Conservation (phyloP, 1,140 invertebrate species). For the Heliothis subflexa region DNA sequence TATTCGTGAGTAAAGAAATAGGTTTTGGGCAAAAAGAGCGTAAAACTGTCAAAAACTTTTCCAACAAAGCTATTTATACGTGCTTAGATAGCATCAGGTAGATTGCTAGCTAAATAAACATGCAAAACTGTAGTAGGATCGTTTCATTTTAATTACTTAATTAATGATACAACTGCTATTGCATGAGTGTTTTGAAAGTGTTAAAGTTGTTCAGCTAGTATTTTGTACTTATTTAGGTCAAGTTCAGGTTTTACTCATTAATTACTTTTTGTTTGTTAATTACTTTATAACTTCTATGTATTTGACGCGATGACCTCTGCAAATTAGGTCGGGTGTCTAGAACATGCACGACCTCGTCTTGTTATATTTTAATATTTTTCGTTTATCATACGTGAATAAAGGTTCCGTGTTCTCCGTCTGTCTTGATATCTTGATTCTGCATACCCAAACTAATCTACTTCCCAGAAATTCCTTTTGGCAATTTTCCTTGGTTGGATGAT, state of each 20-base stretch:
- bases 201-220: background rate
- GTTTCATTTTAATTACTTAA: too few species aligned
- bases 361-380: background rate
- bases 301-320: background rate
- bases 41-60: conserved; percentile 35
- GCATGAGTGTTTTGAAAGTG: too few species aligned
- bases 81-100: conserved; percentile 32
- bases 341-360: background rate
- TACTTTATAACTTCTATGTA: background rate
- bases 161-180: too few species aligned
- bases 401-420: too few species aligned
- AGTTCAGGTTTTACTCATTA: background rate
- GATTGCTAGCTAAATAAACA: conserved; percentile 20
- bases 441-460: conserved; percentile 25
- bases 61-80: conserved; percentile 17
- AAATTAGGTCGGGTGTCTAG: conserved; percentile 1
- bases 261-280: background rate
- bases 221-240: background rate
- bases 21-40: conserved; percentile 6
- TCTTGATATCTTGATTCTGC: conserved; percentile 6
- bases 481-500: conserved; percentile 15
- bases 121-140: background rate
- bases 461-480: conserved; percentile 30
- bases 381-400: background rate
- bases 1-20: conserved; percentile 18